Conservation (phyloP, 2,888 invertebrate genomes). For the Agrotis ipsilon region DNA sequence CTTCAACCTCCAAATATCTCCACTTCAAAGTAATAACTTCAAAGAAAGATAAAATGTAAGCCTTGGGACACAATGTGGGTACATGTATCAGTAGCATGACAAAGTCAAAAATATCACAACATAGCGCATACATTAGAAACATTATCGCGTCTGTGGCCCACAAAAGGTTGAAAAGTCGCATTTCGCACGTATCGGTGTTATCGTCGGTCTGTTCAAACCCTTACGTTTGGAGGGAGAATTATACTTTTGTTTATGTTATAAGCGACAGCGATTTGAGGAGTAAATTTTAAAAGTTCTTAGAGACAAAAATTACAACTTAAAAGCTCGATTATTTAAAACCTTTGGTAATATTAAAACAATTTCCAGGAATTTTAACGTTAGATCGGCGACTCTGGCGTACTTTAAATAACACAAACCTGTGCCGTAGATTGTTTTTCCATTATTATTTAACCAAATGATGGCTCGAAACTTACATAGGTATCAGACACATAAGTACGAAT, state of each 20-base stretch:
- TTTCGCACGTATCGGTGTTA: conserved; percentile 88
- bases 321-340: background rate
- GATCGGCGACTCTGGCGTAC: too few relatives aligned
- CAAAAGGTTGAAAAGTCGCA: conserved; percentile 90
- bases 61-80: conserved; percentile 60
- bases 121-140: conserved; percentile 86
- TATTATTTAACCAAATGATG: too few relatives aligned
- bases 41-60: conserved; percentile 61
- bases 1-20: conserved; percentile 41
- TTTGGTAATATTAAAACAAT: background rate
- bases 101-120: conserved; percentile 84
- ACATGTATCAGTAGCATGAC: conserved; percentile 79
- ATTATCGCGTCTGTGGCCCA: conserved; percentile 86
- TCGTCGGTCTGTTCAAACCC: conserved; percentile 86
- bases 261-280: conserved; percentile 54
- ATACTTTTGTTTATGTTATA: conserved; percentile 63
- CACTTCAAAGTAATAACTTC: conserved; percentile 53
- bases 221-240: conserved; percentile 85
- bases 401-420: too few relatives aligned
- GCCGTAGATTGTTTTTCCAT: too few relatives aligned
- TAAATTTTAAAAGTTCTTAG: too few relatives aligned
- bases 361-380: background rate
- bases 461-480: too few relatives aligned
- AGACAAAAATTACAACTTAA: background rate
- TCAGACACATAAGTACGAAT: too few relatives aligned